These are phyloP conservation scores for Pseudopipra pipra DNA, from an alignment of 2,113 vertebrate genomes.

Conservation along the genomic window DNA sequence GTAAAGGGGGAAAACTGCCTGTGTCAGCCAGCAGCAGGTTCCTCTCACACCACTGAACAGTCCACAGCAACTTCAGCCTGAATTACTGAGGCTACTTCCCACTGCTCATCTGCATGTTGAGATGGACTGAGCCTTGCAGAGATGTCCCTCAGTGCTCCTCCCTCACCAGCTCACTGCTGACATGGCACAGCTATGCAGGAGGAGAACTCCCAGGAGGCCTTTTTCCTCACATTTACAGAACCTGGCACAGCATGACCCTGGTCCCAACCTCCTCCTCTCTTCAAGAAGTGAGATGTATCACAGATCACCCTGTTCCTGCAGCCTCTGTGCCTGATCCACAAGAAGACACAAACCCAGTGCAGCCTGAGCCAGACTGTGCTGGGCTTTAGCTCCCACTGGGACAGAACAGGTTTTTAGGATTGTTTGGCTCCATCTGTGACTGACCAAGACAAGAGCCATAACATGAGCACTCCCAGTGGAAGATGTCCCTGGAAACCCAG, in stretches of 20 bases:
- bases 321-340: not conserved
- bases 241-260: not conserved
- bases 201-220: not conserved
- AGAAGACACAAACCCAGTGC: not conserved
- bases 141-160: not conserved
- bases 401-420: not conserved
- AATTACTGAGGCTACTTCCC: not conserved
- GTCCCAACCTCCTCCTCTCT: not conserved
- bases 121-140: not conserved
- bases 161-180: not conserved
- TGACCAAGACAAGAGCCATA: not conserved
- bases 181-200: not conserved
- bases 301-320: not conserved
- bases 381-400: not conserved
- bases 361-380: not conserved
- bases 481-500: not conserved
- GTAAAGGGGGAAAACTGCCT: not conserved
- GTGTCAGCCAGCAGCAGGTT: not conserved
- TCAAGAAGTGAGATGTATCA: not conserved
- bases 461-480: rapidly evolving
- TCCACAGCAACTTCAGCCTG: not conserved
- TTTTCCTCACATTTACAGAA: not conserved
- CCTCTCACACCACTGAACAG: not conserved
- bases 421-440: no score
- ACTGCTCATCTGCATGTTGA: not conserved